phyloP scores from a whole-genome alignment of 2,888 invertebrate species.

The Platypus cylindrus region DNA sequence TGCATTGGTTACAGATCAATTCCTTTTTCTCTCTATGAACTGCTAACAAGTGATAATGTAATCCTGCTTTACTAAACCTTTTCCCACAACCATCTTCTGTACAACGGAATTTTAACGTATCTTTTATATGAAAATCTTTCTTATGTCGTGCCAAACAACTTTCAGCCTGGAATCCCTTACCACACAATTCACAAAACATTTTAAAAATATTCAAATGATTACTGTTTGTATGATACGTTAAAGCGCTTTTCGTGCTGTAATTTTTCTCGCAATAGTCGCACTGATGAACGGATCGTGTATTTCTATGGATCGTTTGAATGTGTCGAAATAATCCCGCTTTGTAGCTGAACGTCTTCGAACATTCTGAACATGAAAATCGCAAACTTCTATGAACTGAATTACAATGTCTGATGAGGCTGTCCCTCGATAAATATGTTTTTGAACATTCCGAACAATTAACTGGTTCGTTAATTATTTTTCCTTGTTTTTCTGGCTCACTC shows the following conservation, averaged over 20 bases:
- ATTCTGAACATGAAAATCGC: too few relatives aligned
- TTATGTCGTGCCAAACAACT: neutral
- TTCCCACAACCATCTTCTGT: slow-evolving; percentile 5
- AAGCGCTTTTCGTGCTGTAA: slow-evolving; percentile 7
- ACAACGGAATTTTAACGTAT: neutral
- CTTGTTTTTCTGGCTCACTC: too few relatives aligned
- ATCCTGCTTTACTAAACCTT: slow-evolving; percentile 11
- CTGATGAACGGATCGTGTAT: slow-evolving; percentile 1
- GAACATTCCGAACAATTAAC: too few relatives aligned
- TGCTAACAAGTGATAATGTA: slow-evolving; percentile 13
- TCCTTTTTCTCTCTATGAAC: slow-evolving; percentile 26
- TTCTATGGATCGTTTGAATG: too few relatives aligned
- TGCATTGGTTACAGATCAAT: slow-evolving; percentile 17
- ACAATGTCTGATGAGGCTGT: too few relatives aligned
- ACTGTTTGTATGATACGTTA: slow-evolving; percentile 4
- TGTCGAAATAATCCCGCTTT: too few relatives aligned
- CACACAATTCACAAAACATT: slow-evolving; percentile 6
- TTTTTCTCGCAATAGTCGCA: slow-evolving; percentile 29
- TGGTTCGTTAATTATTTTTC: too few relatives aligned
- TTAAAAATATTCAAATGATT: slow-evolving; percentile 7
- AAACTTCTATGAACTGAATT: too few relatives aligned
- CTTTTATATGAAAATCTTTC: neutral
- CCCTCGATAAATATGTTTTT: too few relatives aligned
- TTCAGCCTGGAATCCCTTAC: neutral
- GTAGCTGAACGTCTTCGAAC: too few relatives aligned